Percentiles rank a stretch among this genome's conserved stretches.
Evolutionary conservation across 1,140 invertebrate genomes (phyloP).

Genomic region (Paraescarpia echinospica): DNA sequence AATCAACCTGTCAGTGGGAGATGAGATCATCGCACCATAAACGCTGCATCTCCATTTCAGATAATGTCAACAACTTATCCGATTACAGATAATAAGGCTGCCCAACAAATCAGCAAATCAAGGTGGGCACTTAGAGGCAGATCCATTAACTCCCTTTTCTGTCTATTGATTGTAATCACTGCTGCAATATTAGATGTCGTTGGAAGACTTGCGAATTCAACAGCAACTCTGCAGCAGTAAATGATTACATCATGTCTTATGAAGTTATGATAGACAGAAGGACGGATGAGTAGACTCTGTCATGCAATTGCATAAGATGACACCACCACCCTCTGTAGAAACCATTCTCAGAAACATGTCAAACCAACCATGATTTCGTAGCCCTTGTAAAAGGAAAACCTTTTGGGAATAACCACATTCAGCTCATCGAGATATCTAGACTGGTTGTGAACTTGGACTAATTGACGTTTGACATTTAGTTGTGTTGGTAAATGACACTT

Average conservation of each 20-base stretch:
- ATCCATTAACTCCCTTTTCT: neutral
- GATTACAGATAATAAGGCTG: neutral
- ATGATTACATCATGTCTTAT: neutral
- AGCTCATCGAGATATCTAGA: no score
- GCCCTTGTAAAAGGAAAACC: neutral
- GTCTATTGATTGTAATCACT: neutral
- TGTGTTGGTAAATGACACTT: neutral
- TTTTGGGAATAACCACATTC: no score
- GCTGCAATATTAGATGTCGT: neutral
- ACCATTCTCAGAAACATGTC: neutral
- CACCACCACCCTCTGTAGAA: neutral
- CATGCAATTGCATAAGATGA: neutral
- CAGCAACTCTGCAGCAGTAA: neutral
- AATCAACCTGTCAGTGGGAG: neutral
- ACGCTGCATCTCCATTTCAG: neutral
- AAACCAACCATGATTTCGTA: neutral
- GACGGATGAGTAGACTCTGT: no score
- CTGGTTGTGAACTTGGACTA: neutral
- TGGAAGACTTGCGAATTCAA: neutral
- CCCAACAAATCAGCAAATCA: neutral
- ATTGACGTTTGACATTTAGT: neutral
- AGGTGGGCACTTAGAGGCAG: neutral
- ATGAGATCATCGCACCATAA: neutral
- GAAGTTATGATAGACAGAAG: neutral
- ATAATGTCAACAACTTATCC: neutral